These are phyloP conservation scores for Elysia chlorotica DNA, from an alignment of 1,140 invertebrate genomes.

Conservation along the genomic window DNA sequence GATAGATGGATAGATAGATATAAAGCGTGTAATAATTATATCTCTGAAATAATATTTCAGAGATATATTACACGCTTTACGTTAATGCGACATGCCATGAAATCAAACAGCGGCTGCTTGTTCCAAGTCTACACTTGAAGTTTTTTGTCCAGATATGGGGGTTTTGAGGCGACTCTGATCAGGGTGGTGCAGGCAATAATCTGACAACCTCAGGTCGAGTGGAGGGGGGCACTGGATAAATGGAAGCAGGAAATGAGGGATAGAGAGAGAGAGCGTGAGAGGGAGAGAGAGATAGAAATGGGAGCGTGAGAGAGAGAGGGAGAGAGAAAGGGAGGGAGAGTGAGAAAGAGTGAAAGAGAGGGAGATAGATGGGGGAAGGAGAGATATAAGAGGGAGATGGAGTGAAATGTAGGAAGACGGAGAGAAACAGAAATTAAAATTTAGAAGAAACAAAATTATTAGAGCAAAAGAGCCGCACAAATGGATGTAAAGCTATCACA, in stretches of 20 bases:
- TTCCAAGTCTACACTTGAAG: no score
- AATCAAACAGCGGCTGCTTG: no score
- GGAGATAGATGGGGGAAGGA: neutral
- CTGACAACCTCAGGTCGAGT: neutral
- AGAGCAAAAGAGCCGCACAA: neutral
- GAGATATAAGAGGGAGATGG: neutral
- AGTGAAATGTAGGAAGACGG: neutral
- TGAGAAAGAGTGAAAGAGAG: conserved; percentile 5
- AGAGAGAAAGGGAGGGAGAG: neutral
- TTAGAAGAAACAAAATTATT: neutral
- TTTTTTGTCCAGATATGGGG: no score
- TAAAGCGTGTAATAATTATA: no score
- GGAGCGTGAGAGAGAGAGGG: neutral
- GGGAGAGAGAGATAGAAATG: neutral
- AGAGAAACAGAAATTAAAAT: neutral
- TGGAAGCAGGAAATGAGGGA: neutral
- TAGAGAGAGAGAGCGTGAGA: neutral
- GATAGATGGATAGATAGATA: neutral
- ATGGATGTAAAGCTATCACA: neutral
- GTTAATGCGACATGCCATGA: no score
- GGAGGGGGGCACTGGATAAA: neutral
- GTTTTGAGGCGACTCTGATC: neutral
- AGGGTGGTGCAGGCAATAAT: neutral
- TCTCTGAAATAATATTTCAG: no score
- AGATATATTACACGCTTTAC: no score